phyloP scores from a whole-genome alignment of 23 tunicate genomes.

The Aplidium turbinatum region DNA sequence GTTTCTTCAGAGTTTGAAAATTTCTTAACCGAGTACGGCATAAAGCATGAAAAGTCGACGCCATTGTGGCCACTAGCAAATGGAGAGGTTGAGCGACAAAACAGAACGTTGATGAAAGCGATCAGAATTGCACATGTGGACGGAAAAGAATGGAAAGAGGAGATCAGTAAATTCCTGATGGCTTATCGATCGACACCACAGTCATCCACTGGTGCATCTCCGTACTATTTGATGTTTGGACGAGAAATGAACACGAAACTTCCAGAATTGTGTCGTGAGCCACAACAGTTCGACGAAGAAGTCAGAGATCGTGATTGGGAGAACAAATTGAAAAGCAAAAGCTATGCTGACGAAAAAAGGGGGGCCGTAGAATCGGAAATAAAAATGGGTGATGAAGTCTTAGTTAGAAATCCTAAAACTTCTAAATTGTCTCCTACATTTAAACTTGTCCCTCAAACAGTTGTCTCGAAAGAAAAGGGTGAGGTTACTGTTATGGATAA shows the following conservation, averaged over 20 bases:
- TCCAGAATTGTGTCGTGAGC: background rate
- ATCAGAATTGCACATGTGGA: slow-evolving; percentile 29
- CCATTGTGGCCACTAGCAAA: slow-evolving; percentile 32
- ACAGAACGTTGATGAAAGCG: slow-evolving; percentile 40
- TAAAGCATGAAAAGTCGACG: slow-evolving; percentile 27
- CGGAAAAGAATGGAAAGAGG: slow-evolving; percentile 22
- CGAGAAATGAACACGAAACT: slow-evolving; percentile 35
- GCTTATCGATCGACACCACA: slow-evolving; percentile 54
- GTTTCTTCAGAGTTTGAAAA: slow-evolving; percentile 33
- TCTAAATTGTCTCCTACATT: too few species aligned
- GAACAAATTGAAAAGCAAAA: slow-evolving; percentile 27
- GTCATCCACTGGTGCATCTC: slow-evolving; percentile 40
- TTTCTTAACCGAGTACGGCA: slow-evolving; percentile 33
- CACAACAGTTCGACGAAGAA: slow-evolving; percentile 3
- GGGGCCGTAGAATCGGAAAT: slow-evolving; percentile 21
- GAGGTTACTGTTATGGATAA: too few species aligned
- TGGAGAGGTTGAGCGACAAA: slow-evolving; percentile 56
- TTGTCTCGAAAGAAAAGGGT: too few species aligned
- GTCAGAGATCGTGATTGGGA: slow-evolving; percentile 32
- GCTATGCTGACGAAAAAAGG: slow-evolving; percentile 29
- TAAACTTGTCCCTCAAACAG: too few species aligned
- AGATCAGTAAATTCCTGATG: slow-evolving; percentile 32
- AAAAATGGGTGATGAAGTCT: slow-evolving; percentile 38
- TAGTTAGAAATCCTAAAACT: too few species aligned
- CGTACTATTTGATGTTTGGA: slow-evolving; percentile 39